Conservation (phyloP, 2,888 invertebrate species). For the Caenorhabditis macrosperma region DNA sequence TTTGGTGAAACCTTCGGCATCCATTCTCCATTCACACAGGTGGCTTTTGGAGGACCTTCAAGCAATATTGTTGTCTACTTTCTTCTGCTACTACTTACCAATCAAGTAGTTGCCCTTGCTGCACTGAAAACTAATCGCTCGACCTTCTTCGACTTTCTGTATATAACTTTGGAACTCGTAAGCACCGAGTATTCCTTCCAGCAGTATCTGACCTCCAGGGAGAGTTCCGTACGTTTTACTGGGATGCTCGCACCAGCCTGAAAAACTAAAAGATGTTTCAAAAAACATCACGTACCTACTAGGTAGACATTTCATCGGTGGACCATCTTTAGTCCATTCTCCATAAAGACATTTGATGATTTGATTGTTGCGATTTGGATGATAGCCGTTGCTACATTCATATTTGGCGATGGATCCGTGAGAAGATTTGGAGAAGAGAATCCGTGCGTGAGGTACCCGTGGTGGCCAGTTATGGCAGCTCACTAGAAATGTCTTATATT, state of each 20-base stretch:
- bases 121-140: constrained; percentile 80
- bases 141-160: constrained; percentile 77
- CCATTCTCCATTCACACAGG: constrained; percentile 80
- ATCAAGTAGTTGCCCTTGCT: constrained; percentile 79
- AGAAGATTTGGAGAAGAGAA: constrained; percentile 96
- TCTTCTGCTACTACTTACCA: constrained; percentile 66
- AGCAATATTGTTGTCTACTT: background rate
- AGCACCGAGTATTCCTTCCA: constrained; percentile 81
- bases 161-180: constrained; percentile 82
- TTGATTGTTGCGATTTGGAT: constrained; percentile 60
- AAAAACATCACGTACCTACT: constrained; percentile 41
- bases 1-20: constrained; percentile 76
- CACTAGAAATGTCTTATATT: constrained; percentile 81
- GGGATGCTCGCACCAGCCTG: constrained; percentile 79
- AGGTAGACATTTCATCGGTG: constrained; percentile 76
- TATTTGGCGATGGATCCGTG: constrained; percentile 91
- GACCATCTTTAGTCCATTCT: constrained; percentile 85
- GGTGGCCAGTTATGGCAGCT: constrained; percentile 90
- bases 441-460: constrained; percentile 93
- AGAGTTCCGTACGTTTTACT: constrained; percentile 77
- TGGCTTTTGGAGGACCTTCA: constrained; percentile 79
- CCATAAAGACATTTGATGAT: constrained; percentile 92
- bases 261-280: constrained; percentile 15
- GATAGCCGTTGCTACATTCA: constrained; percentile 81
- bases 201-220: constrained; percentile 80